A percentile compares a stretch with the other conserved stretches of the same genome.
phyloP scores from a whole-genome alignment of 2,888 invertebrate genomes.

The Drosophila robusta region DNA sequence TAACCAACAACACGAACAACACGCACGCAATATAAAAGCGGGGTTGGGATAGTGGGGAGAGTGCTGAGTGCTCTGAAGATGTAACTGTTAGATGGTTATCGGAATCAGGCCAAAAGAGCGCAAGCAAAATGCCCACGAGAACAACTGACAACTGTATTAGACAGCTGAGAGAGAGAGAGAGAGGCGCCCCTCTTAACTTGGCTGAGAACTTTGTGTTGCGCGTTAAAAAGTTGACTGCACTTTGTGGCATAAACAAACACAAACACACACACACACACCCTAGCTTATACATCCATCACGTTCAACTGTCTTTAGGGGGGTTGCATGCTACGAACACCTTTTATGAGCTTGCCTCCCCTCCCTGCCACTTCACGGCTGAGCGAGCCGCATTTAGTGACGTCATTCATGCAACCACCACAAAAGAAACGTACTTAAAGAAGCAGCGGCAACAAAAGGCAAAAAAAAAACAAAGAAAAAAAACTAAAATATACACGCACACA shows the following conservation, averaged over 20 bases:
- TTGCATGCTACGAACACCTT: constrained; percentile 35
- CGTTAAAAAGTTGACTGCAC: constrained; percentile 46
- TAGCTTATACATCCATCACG: constrained; percentile 8
- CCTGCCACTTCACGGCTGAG: constrained; percentile 22
- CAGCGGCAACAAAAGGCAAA: neutral
- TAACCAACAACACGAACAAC: constrained; percentile 14
- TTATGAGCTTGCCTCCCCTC: constrained; percentile 7
- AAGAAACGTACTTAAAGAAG: neutral
- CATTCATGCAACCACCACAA: constrained; percentile 36
- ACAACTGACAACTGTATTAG: constrained; percentile 14
- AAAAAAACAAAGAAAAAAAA: neutral
- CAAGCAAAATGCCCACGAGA: constrained; percentile 24
- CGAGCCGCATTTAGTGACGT: constrained; percentile 40
- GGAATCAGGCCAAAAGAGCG: constrained; percentile 32
- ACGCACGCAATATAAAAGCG: constrained; percentile 20
- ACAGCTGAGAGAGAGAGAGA: too few species aligned
- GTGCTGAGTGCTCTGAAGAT: constrained; percentile 13
- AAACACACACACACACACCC: neutral
- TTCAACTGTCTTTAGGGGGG: constrained; percentile 27
- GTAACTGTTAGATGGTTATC: constrained; percentile 33
- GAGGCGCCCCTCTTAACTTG: constrained; percentile 3
- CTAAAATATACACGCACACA: neutral
- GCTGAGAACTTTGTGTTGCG: constrained; percentile 11
- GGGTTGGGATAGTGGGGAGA: neutral
- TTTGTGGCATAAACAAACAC: constrained; percentile 24